Percentiles rank a stretch among this genome's conserved stretches.
These are phyloP conservation scores for Meriones psammophilus DNA, from an alignment of 2,797 vertebrate genomes.

Conservation along the genomic window DNA sequence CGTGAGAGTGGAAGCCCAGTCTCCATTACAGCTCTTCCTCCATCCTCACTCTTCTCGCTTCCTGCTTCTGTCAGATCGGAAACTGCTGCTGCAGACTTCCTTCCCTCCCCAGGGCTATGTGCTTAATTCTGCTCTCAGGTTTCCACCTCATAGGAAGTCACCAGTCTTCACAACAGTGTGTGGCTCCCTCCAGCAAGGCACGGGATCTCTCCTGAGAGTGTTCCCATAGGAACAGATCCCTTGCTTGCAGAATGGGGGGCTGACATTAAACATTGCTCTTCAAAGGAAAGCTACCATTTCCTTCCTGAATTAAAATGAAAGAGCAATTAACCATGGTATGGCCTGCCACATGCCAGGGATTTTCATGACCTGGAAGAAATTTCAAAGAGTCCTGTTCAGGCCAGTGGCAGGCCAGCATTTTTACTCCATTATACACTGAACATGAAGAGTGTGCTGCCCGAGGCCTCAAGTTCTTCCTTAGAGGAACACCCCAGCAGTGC, in stretches of 20 bases:
- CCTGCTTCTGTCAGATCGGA: neutral
- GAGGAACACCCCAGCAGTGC: neutral
- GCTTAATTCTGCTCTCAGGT: neutral
- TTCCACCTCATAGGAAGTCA: neutral
- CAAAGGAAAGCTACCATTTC: neutral
- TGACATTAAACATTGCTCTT: neutral
- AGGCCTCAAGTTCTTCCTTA: neutral
- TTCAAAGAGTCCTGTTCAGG: neutral
- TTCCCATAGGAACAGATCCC: neutral
- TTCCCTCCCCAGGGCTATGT: neutral
- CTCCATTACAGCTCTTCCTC: neutral
- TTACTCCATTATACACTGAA: accelerated
- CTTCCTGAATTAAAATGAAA: neutral
- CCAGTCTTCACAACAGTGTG: neutral
- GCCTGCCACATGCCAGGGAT: neutral
- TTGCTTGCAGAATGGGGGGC: no score
- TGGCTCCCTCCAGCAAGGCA: neutral
- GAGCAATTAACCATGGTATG: neutral
- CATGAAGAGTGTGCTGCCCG: neutral
- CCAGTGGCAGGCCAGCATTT: neutral
- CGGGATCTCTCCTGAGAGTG: neutral
- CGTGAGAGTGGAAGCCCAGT: neutral
- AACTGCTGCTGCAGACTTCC: neutral
- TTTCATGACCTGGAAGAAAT: neutral
- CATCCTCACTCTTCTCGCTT: conserved; percentile 23